Evolutionary conservation across 1,140 invertebrate genomes (phyloP), one percentile per base, ranked within the genome.

Genomic region (Calliphora vicina): DNA sequence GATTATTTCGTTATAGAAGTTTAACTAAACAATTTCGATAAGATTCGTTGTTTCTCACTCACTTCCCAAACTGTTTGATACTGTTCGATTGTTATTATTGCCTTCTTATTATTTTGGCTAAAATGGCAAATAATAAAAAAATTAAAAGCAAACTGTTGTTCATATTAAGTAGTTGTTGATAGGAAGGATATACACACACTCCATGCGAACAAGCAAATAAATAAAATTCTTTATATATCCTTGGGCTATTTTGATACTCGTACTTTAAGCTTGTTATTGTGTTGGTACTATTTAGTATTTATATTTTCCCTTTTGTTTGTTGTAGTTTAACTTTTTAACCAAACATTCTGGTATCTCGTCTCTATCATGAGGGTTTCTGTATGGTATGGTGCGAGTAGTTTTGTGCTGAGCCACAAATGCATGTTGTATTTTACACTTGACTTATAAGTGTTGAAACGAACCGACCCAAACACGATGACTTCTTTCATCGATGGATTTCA

Each of bases 1-100:
- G 35, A 78, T 78, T 78, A 78, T 78, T 78, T 78, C 74, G n/a
- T 78, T 78, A 43, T 43, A 25, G n/a, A 78, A 78, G 35, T 78
- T 74, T 35, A 74, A 74, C 72, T 35, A 74, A 74, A 74, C 29
- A 74, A 74, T 50, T 67, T 67, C 61, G 61, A 67, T 57, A 57
- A 57, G 50, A 57, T 67, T 67, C 20, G 61, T 67, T 67, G 45
- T 50, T 50, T 50, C 45, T 67, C 50, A n/a, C n/a, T 15, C 50
- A n/a, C 13, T n/a, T 17, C 50, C n/a, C n/a, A 2, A n/a, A n/a
- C 50, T 57, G n/a, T n/a, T n/a, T n/a, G 15, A n/a, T 17, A n/a
- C n/a, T 13, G 23, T 67, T 67, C 50, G 29, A 9, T 78, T 78
- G 15, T 78, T 78, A 23, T 9, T 26, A 25, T 78, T 43, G 8